Base-by-base conservation (phyloP, 2,888 invertebrate genomes). In the Eupeodes luniger region DNA sequence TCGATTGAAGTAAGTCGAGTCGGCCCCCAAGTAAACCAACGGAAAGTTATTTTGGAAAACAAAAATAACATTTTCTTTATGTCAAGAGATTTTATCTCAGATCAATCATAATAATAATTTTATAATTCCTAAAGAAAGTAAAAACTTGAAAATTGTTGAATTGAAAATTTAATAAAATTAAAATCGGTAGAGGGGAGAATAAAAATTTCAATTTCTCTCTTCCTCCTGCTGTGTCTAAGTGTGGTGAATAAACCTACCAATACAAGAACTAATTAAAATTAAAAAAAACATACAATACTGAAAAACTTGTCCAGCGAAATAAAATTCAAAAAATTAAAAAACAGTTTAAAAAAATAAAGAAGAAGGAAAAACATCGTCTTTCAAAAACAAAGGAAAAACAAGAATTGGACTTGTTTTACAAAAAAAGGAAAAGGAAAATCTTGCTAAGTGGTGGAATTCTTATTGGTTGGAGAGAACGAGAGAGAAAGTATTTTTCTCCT, bases 381-480 rank as follows among this genome's bases (percentile, higher is more conserved):
- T 64, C n/a, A 11, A 5, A 70, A 51, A 78, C 27, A 16, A 49
- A 59, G 34, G n/a, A 72, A 55, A 69, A 55, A 10, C 14, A 0
- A 47, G n/a, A 44, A 36, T 12, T 7, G 27, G 9, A 70, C 53
- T 53, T 40, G 40, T 19, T 69, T 53, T 19, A 55, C 16, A 59
- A 47, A 47, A 57, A 70, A 77, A 57, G 67, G 40, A 62, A 74
- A 57, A 74, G 44, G 55, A 74, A 59, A 59, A 7, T 67, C 82
- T 78, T 36, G 47, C 40, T 61, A 19, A 77, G 78, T 69, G 67
- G 80, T 67, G 74, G 84, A 14, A 81, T 67, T 80, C 61, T 67
- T 51, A 76, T 74, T 83, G 61, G 87, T 69, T 66, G 51, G 80
- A 87, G 82, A 62, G 87, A 87, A 76, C 66, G 80, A 84, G 87